A percentile compares a stretch with the other conserved stretches of the same genome.
Evolutionary conservation across 2,113 vertebrate species (phyloP).

Genomic region (Sitta europaea): DNA sequence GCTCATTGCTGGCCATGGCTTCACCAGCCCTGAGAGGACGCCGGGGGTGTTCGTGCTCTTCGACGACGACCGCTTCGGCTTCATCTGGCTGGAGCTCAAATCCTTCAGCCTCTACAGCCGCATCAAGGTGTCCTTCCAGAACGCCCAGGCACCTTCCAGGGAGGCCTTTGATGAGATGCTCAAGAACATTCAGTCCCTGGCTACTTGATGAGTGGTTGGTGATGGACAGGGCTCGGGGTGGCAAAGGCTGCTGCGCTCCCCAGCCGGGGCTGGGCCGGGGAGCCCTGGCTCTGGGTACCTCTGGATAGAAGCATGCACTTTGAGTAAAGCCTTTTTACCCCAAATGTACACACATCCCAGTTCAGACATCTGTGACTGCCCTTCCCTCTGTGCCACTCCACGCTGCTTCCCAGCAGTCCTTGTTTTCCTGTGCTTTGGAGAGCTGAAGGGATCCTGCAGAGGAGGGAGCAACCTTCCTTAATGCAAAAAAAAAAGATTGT

Average conservation of each 20-base stretch:
- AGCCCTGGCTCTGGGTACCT: slow-evolving; percentile 6
- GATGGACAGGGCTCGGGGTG: slow-evolving; percentile 9
- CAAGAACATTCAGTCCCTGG: slow-evolving; percentile 91
- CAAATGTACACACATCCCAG: not conserved
- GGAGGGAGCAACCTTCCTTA: not conserved
- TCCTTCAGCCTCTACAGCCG: slow-evolving; percentile 97
- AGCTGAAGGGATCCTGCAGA: not conserved
- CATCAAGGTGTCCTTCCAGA: slow-evolving; percentile 87
- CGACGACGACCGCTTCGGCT: slow-evolving; percentile 92
- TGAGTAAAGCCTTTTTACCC: slow-evolving; percentile 51
- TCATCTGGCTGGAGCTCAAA: slow-evolving; percentile 97
- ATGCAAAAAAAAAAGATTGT: not conserved
- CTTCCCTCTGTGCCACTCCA: not conserved
- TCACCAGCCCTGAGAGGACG: slow-evolving; percentile 93
- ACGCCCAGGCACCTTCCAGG: slow-evolving; percentile 82
- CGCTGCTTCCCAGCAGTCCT: not conserved
- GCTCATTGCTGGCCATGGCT: slow-evolving; percentile 93
- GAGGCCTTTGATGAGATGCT: slow-evolving; percentile 96
- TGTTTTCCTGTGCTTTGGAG: not conserved
- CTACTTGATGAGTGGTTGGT: slow-evolving; percentile 76
- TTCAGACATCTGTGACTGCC: not conserved
- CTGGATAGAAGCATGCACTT: slow-evolving; percentile 70
- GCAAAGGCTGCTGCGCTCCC: slow-evolving; percentile 14
- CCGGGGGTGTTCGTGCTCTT: slow-evolving; percentile 93
- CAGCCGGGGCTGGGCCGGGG: slow-evolving; percentile 18